Conservation (phyloP, 2,797 vertebrate species). For the Rhinichthys osculus region DNA sequence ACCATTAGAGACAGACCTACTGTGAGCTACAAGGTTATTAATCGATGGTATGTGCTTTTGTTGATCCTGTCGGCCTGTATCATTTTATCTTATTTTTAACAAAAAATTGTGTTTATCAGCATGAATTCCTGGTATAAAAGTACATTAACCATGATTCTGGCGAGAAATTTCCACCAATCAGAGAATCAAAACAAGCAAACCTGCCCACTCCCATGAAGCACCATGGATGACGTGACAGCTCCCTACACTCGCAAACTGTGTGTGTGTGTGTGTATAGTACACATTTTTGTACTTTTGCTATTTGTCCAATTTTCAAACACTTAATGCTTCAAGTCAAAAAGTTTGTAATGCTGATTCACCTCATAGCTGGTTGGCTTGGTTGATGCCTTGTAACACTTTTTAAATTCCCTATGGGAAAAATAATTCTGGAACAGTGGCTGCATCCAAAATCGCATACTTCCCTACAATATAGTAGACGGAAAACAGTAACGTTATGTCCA, state of each 20-base stretch:
- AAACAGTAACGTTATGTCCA: too few species aligned
- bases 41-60: neutral
- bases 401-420: neutral
- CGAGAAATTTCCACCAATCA: neutral
- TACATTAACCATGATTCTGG: slow-evolving; percentile 10
- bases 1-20: neutral
- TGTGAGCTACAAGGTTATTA: neutral
- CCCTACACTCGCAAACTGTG: too few species aligned
- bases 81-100: neutral
- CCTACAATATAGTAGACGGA: too few species aligned
- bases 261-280: too few species aligned
- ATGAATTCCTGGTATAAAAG: neutral
- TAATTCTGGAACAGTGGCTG: neutral
- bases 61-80: neutral
- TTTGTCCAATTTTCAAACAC: neutral
- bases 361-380: neutral
- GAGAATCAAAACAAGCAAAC: neutral
- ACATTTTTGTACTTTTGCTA: neutral
- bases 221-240: neutral
- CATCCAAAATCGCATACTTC: too few species aligned
- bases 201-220: neutral
- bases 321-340: neutral
- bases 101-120: neutral
- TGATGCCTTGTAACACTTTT: neutral
- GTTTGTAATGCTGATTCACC: neutral